Conservation (phyloP, 2,888 invertebrate genomes). For the Drosophila prolongata region DNA sequence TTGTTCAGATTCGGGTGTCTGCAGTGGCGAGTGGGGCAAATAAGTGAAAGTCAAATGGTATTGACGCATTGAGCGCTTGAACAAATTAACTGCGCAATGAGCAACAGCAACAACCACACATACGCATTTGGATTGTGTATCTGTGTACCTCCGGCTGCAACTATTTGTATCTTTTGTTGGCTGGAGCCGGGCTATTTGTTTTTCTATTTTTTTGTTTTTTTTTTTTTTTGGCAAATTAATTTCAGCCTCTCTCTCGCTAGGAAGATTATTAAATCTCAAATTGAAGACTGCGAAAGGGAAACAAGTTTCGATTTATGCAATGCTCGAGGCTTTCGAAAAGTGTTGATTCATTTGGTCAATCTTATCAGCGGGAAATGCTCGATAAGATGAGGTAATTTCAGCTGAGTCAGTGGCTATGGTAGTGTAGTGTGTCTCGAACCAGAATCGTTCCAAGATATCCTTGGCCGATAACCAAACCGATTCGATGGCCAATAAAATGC, state of each 20-base stretch:
- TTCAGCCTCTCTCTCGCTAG: slow-evolving; percentile 37
- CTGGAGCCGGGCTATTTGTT: slow-evolving; percentile 26
- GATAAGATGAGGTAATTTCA: slow-evolving; percentile 38
- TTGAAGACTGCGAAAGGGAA: slow-evolving; percentile 42
- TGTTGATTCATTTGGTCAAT: slow-evolving; percentile 51
- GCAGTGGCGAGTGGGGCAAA: slow-evolving; percentile 67
- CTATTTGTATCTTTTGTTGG: slow-evolving; percentile 42
- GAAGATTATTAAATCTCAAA: slow-evolving; percentile 45
- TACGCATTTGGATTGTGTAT: slow-evolving; percentile 12
- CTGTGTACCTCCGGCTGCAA: slow-evolving; percentile 32
- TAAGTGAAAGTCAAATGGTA: slow-evolving; percentile 79
- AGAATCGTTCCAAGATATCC: slow-evolving; percentile 22
- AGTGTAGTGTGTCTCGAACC: slow-evolving; percentile 5
- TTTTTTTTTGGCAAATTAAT: slow-evolving; percentile 37
- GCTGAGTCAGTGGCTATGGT: slow-evolving; percentile 23
- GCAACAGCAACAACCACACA: slow-evolving; percentile 54
- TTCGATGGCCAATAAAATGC: slow-evolving; percentile 51
- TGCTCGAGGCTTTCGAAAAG: slow-evolving; percentile 30
- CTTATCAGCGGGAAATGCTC: slow-evolving; percentile 48
- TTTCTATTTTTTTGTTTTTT: neutral
- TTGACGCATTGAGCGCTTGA: slow-evolving; percentile 79
- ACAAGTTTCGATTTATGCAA: slow-evolving; percentile 47
- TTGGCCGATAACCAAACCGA: slow-evolving; percentile 20
- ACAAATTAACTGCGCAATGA: slow-evolving; percentile 81
- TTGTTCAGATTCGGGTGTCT: slow-evolving; percentile 46